Evolutionary conservation across 2,888 invertebrate genomes (phyloP), one percentile per base, ranked within the genome.

Genomic region (Drosophila putrida): DNA sequence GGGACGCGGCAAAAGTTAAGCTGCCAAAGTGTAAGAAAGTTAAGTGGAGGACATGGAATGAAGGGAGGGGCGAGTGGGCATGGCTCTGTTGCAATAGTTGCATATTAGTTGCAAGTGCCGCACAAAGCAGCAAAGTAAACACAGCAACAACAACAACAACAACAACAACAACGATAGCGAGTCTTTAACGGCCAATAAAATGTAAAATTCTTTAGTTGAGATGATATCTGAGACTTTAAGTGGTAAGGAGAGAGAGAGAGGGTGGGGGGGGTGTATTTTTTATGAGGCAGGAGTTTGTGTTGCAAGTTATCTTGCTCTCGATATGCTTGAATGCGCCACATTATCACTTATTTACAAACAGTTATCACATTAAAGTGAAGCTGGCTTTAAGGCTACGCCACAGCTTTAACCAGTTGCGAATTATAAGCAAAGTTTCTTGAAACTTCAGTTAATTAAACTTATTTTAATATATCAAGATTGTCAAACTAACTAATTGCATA

Each of bases 1-100:
- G 70, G 70, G 75, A 72, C 66, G 65, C 61, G 68, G 68, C 78
- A 62, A 80, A 84, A 85, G 85, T 80, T 84, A 72, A 82, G 85
- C 75, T 72, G 73, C 69, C 69, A 69, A 69, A 76, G 75, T 75
- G 77, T 68, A 72, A 77, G 79, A 80, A 81, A 79, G 67, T 79
- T 74, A 54, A 67, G 58, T 61, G 50, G 41, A 27, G 47, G 50
- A n/a, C 15, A 20, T 6, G 9, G 31, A 31, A 2, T 31, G 31
- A 9, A 15, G 15, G 8, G 6, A 15, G 6, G 3, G 4, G 15
- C 9, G n/a, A 8, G 11, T 15, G n/a, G 27, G 20, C 27, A 3
- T 39, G 33, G 35, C 25, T 31, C 6, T 27, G 53, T 47, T 11
- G 60, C 70, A 74, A 76, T 71, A 77, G 66, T 75, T 77, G 78